These are phyloP conservation scores for Pelmatolapia mariae DNA, from an alignment of 2,113 vertebrate species.

Conservation along the genomic window DNA sequence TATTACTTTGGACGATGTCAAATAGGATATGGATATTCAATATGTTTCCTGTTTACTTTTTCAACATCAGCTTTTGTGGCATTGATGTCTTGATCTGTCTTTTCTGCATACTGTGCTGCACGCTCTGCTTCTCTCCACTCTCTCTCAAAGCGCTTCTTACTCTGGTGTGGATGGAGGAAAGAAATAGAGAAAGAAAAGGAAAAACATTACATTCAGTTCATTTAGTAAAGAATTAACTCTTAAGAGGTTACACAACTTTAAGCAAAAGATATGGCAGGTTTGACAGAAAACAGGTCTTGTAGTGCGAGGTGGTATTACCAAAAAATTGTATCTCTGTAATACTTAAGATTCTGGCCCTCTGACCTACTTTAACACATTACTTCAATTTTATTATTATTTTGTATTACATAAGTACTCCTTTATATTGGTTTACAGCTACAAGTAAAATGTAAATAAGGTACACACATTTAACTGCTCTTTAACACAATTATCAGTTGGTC, in stretches of 20 bases:
- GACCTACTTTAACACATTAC: not conserved
- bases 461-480: not conserved
- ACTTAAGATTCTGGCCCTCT: not conserved
- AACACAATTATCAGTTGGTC: not conserved
- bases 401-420: not conserved
- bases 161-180: constrained; percentile 56
- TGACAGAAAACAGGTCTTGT: not conserved
- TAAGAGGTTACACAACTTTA: not conserved
- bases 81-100: constrained; percentile 84
- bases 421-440: not conserved
- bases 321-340: not conserved
- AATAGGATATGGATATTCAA: not conserved
- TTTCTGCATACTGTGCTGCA: constrained; percentile 78
- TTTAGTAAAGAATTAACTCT: not conserved
- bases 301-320: not conserved
- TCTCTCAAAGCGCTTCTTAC: constrained; percentile 86
- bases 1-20: not conserved
- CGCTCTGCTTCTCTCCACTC: constrained; percentile 87
- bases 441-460: not conserved
- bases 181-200: not conserved
- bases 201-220: not conserved
- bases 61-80: constrained; percentile 90
- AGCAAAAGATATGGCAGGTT: not conserved
- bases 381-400: not conserved
- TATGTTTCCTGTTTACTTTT: constrained; percentile 45